Evolutionary conservation across 2,888 invertebrate species (phyloP).

Genomic region (Baccha elongata): DNA sequence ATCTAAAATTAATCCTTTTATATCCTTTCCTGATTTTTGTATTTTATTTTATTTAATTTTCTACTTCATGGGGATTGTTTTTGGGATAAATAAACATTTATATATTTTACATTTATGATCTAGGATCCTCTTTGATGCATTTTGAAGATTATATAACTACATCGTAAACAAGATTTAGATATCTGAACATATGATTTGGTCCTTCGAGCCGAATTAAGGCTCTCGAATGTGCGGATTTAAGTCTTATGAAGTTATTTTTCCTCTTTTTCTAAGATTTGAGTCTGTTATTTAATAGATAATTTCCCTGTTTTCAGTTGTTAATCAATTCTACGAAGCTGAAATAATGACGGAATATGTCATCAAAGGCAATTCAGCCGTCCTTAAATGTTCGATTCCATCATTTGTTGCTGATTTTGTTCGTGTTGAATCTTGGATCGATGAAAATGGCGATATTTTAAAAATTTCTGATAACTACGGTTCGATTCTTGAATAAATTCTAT

Average conservation of each 20-base stretch:
- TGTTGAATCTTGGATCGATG: constrained; percentile 88
- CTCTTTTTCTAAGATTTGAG: constrained; percentile 16
- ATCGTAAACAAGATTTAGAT: no score
- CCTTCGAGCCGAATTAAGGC: neutral
- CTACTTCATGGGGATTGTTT: no score
- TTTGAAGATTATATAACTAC: no score
- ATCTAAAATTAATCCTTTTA: constrained; percentile 13
- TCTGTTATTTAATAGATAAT: neutral
- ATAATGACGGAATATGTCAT: constrained; percentile 89
- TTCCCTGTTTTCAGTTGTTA: constrained; percentile 84
- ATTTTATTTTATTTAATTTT: neutral
- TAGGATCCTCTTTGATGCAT: no score
- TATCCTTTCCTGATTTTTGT: neutral
- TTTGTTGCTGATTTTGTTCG: constrained; percentile 89
- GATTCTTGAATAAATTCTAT: constrained; percentile 54
- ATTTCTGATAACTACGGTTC: constrained; percentile 81
- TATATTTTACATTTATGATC: no score
- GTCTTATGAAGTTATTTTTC: neutral
- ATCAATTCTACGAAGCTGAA: constrained; percentile 89
- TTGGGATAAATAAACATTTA: no score
- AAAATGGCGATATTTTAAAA: constrained; percentile 81
- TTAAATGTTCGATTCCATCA: constrained; percentile 89
- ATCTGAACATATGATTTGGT: no score
- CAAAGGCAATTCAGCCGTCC: constrained; percentile 87
- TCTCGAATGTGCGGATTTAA: neutral